Percentiles rank a stretch among this genome's conserved stretches.
phyloP scores from a whole-genome alignment of 1,140 invertebrate species.

The Pseudomyrmex concolor region DNA sequence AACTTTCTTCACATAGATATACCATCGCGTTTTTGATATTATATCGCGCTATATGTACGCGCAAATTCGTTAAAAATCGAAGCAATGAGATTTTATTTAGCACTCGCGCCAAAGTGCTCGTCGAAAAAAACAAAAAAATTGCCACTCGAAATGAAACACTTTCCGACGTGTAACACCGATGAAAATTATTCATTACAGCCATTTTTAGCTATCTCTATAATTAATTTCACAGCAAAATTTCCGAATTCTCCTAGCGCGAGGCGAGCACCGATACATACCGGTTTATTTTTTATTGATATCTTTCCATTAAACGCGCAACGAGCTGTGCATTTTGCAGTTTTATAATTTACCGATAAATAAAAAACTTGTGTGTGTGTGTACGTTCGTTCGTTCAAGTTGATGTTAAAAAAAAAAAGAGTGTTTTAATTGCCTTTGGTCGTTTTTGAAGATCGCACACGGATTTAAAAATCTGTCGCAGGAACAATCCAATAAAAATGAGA shows the following conservation, averaged over 20 bases:
- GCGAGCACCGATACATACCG: not conserved
- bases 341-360: slow-evolving; percentile 22
- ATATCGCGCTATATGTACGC: not conserved
- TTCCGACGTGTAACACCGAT: not conserved
- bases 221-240: slow-evolving; percentile 32
- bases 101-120: not conserved
- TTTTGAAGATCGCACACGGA: not conserved
- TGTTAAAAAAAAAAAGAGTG: slow-evolving; percentile 11
- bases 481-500: slow-evolving; percentile 79
- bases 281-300: slow-evolving; percentile 44
- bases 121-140: not conserved
- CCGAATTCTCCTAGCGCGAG: slow-evolving; percentile 14
- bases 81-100: not conserved
- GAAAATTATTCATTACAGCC: slow-evolving; percentile 38
- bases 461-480: slow-evolving; percentile 76
- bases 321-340: slow-evolving; percentile 3
- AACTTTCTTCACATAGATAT: slow-evolving; percentile 39
- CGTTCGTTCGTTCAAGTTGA: slow-evolving; percentile 12
- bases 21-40: slow-evolving; percentile 36
- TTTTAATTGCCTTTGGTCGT: not conserved
- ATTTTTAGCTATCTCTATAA: slow-evolving; percentile 38
- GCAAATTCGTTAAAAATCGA: slow-evolving; percentile 40
- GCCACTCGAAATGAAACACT: slow-evolving; percentile 19
- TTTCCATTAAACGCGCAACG: not conserved
- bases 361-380: not conserved